Base-by-base conservation (phyloP, 2,113 vertebrate genomes). In the Oreocharis arfaki region DNA sequence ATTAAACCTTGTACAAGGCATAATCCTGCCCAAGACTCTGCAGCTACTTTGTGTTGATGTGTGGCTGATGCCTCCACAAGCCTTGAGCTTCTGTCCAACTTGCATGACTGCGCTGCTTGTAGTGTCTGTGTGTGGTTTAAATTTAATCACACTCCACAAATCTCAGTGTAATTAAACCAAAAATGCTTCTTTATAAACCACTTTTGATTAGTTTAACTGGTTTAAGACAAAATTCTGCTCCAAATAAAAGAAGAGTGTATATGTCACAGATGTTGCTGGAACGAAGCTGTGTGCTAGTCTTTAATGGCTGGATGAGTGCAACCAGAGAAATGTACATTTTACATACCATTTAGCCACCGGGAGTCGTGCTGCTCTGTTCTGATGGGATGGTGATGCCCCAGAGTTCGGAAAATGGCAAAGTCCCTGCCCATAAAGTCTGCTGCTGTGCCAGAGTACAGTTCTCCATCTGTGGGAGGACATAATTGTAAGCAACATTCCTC, bases 371-470 rank as follows among this genome's bases (percentile, higher is more conserved):
- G 99, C 96, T 99, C 99, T 0, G 99, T 99, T 94, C 99, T 98
- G 97, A 99, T 99, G 86, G 99, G 99, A 89, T 99, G 99, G 95
- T 99, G 99, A 84, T 98, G 98, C 60, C 99, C 99, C 59, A 99
- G 98, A 50, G 99, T 99, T 80, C 99, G 98, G 97, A 99, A 99
- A 96, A 99, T 99, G 80, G 99, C 99, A 97, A 99, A 99, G 94
- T 99, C 99, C 93, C 99, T 97, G 80, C 99, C 99, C 99, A 99
- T 99, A 97, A 99, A 99, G 97, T 99, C 99, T 61, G 99, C 99
- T 12, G 99, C 99, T 17, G 99, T 99, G 80, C 99, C 99, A 26
- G 99, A 99, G 89, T 99, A 99, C 86, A 99, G 94, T 53, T 99
- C 99, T 61, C 99, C 99, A 97, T 99, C 99, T 99, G 96, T 55